Evolutionary conservation across 2,797 vertebrate genomes (phyloP).

Genomic region (Xenops minutus): DNA sequence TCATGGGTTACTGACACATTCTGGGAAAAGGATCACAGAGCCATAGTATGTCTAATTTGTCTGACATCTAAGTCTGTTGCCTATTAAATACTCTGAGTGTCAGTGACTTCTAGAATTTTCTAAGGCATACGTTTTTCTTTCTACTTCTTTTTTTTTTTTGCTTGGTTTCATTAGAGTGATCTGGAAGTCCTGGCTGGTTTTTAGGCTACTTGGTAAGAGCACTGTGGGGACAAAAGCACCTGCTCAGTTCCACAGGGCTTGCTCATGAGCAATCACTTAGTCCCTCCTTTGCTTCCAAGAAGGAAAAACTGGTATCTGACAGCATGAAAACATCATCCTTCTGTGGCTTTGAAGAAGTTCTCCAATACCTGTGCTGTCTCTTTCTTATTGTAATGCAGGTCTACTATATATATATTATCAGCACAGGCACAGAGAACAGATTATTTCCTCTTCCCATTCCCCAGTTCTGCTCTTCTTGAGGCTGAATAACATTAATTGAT

Average conservation of each 20-base stretch:
- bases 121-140: neutral
- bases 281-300: neutral
- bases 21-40: slow-evolving; percentile 35
- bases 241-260: neutral
- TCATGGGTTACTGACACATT: slow-evolving; percentile 10
- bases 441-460: neutral
- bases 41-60: neutral
- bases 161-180: neutral
- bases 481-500: neutral
- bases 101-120: slow-evolving; percentile 25
- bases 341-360: neutral
- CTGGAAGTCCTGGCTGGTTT: neutral
- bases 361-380: neutral
- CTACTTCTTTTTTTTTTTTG: neutral
- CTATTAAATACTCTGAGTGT: neutral
- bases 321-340: neutral
- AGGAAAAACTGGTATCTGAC: neutral
- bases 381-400: neutral
- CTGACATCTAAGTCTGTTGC: neutral
- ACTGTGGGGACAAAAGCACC: neutral
- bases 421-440: neutral
- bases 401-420: neutral
- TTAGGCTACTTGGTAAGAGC: neutral
- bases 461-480: neutral
- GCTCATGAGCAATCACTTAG: neutral